Conservation (phyloP, 1,140 invertebrate species). For the Caligus rogercresseyi region DNA sequence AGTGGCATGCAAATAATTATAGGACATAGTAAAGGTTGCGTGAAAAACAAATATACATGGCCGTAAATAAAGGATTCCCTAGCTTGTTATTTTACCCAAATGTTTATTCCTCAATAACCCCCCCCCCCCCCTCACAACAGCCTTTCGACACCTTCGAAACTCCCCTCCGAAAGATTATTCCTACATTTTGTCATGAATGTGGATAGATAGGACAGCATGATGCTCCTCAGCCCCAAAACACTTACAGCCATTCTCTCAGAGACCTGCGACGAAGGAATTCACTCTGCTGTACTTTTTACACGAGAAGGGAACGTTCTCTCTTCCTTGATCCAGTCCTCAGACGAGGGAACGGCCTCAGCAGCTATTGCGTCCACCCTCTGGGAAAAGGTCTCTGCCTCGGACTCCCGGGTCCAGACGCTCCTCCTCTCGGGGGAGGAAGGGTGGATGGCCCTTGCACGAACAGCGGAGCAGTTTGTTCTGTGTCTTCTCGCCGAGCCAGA, state of each 20-base stretch:
- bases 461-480: not conserved
- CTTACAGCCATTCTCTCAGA: not conserved
- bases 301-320: not conserved
- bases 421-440: not conserved
- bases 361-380: not conserved
- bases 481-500: not conserved
- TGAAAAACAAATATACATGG: too few relatives aligned
- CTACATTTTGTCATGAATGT: too few relatives aligned
- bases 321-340: not conserved
- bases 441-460: not conserved
- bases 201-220: not conserved
- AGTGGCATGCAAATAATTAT: too few relatives aligned
- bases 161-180: too few relatives aligned
- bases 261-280: not conserved
- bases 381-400: not conserved
- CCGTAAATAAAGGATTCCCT: too few relatives aligned
- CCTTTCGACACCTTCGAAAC: too few relatives aligned
- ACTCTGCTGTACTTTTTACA: not conserved
- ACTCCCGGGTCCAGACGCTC: not conserved
- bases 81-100: too few relatives aligned
- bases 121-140: not conserved
- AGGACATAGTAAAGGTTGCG: too few relatives aligned
- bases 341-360: not conserved
- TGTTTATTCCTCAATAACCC: too few relatives aligned
- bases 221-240: not conserved